Base-by-base conservation (phyloP, 1,140 invertebrate genomes). In the Periplaneta americana region DNA sequence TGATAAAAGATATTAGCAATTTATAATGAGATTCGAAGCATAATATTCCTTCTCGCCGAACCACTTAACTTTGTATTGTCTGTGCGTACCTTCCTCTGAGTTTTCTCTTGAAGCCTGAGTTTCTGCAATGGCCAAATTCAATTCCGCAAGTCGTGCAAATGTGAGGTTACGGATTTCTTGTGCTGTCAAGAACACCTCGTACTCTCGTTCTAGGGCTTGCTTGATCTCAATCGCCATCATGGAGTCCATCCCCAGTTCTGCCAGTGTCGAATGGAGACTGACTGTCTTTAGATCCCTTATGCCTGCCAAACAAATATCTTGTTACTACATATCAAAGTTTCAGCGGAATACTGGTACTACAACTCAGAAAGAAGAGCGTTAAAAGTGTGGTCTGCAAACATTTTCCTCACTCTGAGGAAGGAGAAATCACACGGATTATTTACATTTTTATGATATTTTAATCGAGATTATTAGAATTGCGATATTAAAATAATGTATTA, bases 211-310 rank as follows among this genome's bases (percentile, higher is more conserved):
- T 9, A 97, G 87, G 0, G 94, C 94, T 87, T 97, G 95, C 85
- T 97, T 96, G 82, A 97, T 95, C 87, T 96, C 94, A 0, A 95
- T 93, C 28, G 92, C 93, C 94, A 96, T 96, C 87, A 96, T 91
- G 0, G 94, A 95, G 84, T 96, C 95, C 88, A 96, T 92, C 34
- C 95, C 95, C 5, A 96, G 88, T 85, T 98, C 97, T 31, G 94
- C 94, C 1, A 98, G 88, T 0, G 93, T 93, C 81, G 91, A 90
- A 81, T 93, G 90, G 33, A 90, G 87, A 84, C 92, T 92, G 0
- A 95, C 86, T 5, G 90, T 89, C 74, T 91, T 91, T 34, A 90
- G 81, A 84, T 91, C 88, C 80, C 88, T 88, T 1, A 91, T 79
- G 36, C 88, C 89, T 66, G 48, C n/a, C 48, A 66, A 28, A 11